Base-by-base conservation (phyloP, 37 sponge, comb jelly and placozoan species). In the Chondrosia reniformis region DNA sequence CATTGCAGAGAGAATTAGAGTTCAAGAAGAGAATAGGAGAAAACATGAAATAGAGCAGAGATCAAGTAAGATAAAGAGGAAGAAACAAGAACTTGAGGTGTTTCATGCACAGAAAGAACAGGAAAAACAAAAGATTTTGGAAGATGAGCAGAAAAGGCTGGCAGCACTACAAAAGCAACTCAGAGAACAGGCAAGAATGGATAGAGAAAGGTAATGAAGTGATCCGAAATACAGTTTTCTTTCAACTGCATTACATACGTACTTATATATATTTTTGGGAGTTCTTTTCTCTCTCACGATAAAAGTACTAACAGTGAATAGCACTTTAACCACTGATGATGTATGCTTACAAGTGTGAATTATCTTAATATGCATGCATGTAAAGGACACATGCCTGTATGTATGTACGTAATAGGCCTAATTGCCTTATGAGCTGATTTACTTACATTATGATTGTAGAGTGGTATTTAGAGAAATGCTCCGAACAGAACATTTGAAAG, bases 1-100 rank as follows among this genome's bases (percentile, higher is more conserved):
- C 43, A 69, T 69, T 69, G 72, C 72, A 43, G 72, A 69, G 10
- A 36, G n/a, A 34, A 2, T 69, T 13, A 41, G 42, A 69, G 36
- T n/a, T 24, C 44, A 13, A 39, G 72, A 69, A 69, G 2, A 9
- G 42, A 37, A 40, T 41, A 37, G 42, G 43, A 38, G 72, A 40
- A 34, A 37, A 44, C 58, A 28, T 56, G 72, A 21, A 17, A 21
- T 39, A 25, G 72, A 69, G 9, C 44, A 10, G n/a, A 36, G 9
- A 40, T 41, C 39, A 44, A 69, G 22, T 41, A 25, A 69, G 12
- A 10, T n/a, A 24, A 69, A 44, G 22, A 34, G 36, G 43, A 36
- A 69, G 22, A 69, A 69, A 44, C n/a, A 15, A 13, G 21, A 39
- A n/a, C 2, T 69, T 13, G 41, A 69, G 43, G 72, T 17, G n/a